Conservation (phyloP, 2,797 vertebrate species). For the Alfaro cultratus region DNA sequence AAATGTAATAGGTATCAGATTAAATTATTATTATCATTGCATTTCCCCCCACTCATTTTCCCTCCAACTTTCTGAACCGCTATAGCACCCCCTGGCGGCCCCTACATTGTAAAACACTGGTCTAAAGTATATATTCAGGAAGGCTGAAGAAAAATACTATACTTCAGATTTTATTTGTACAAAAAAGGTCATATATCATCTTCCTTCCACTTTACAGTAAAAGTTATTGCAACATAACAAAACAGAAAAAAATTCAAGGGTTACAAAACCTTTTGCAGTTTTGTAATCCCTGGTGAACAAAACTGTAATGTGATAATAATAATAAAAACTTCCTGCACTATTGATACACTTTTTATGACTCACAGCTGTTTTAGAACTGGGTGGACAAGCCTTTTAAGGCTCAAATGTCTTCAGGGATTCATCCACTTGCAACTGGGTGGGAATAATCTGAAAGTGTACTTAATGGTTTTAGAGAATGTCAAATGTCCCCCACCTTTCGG, state of each 20-base stretch:
- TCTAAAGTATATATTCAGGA: neutral
- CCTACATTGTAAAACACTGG: neutral
- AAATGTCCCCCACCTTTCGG: conserved; percentile 82
- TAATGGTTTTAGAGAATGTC: neutral
- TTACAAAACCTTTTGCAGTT: neutral
- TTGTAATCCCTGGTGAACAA: neutral
- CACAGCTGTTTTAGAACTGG: neutral
- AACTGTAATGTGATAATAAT: neutral
- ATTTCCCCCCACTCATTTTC: no score
- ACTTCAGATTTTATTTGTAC: neutral
- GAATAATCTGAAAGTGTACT: neutral
- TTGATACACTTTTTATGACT: neutral
- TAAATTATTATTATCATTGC: no score
- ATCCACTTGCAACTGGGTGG: neutral
- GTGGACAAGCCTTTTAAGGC: neutral
- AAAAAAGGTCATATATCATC: neutral
- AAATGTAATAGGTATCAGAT: no score
- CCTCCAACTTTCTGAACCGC: no score
- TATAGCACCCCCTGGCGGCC: no score
- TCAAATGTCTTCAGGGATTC: neutral
- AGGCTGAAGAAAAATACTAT: neutral
- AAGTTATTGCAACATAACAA: neutral
- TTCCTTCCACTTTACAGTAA: neutral
- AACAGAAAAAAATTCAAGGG: neutral
- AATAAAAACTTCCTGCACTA: no score